Evolutionary conservation across 1,140 invertebrate species (phyloP), one percentile per base, ranked within the genome.

Genomic region (Lasaia peninsularis): DNA sequence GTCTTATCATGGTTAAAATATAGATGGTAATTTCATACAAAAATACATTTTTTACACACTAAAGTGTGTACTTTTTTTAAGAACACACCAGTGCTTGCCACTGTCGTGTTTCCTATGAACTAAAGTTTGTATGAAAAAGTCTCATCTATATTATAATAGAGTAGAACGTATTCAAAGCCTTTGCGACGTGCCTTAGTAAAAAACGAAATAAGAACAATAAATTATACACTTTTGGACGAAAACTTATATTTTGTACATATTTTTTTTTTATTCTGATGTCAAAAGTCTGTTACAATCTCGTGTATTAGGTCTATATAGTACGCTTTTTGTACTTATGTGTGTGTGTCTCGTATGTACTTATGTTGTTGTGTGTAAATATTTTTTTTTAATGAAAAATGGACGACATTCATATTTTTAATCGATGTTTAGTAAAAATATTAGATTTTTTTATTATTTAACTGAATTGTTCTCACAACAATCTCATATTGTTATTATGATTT

Each of bases 291-390:
- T 63, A 56, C 71, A 75, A 86, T 83, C 75, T 86, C 75, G 60
- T 44, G 65, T 65, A 61, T 71, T 37, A 51, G 44, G 21, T 60
- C 18, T 58, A 52, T 58, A 52, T 65, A 60, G 73, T 81, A 75
- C 69, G 75, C 73, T 73, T 80, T 79, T 75, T 83, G 80, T 86
- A 86, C 82, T 86, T 86, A 83, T 68, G 67, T 71, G 68, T 77
- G 72, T 67, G 63, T 77, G 68, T 67, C 57, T 75, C 16, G 74
- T 62, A 75, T 79, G 79, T 78, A 72, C 69, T 79, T 75, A 73
- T 74, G 58, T 75, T 63, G 59, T 44, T 44, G 67, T 73, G 65
- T 72, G 55, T 65, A 56, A 62, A 34, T 58, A 35, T 33, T 58
- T 58, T 28, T 9, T 51, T 55, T 53, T n/a, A n/a, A 63, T 70